Evolutionary conservation across 2,888 invertebrate genomes (phyloP).

Genomic region (Cyaniris semiargus): DNA sequence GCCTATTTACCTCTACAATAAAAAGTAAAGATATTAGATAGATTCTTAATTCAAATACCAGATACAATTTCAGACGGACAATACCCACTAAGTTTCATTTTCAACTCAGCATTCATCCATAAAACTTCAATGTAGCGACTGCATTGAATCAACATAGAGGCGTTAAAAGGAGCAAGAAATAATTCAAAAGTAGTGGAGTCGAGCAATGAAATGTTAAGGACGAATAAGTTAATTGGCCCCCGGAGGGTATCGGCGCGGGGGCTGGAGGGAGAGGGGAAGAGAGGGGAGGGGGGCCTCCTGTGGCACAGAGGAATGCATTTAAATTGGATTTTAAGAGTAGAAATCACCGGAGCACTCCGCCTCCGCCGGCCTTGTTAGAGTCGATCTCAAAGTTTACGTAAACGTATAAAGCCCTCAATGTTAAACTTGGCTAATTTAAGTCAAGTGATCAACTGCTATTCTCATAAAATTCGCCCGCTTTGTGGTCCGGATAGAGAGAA

Average conservation of each 20-base stretch:
- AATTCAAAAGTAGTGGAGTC: slow-evolving; percentile 55
- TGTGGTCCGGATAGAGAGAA: neutral
- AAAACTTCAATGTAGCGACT: neutral
- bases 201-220: slow-evolving; percentile 79
- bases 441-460: slow-evolving; percentile 25
- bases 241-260: slow-evolving; percentile 68
- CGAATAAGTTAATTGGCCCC: slow-evolving; percentile 80
- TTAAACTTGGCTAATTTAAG: slow-evolving; percentile 33
- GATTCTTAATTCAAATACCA: neutral
- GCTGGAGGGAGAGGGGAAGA: neutral
- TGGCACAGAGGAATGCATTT: slow-evolving; percentile 81
- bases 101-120: neutral
- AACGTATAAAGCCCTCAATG: slow-evolving; percentile 70
- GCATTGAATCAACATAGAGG: slow-evolving; percentile 4
- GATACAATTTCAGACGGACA: neutral
- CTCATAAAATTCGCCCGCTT: neutral
- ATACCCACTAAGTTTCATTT: neutral
- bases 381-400: slow-evolving; percentile 80
- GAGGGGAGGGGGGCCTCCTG: slow-evolving; percentile 59
- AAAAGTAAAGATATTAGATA: neutral
- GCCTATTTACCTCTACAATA: neutral
- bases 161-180: slow-evolving; percentile 31
- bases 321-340: slow-evolving; percentile 81
- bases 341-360: slow-evolving; percentile 74
- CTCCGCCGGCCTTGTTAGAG: slow-evolving; percentile 76